Percentiles rank a stretch among this genome's conserved stretches.
Evolutionary conservation across 2,113 vertebrate species (phyloP).

Genomic region (Apteryx mantelli): DNA sequence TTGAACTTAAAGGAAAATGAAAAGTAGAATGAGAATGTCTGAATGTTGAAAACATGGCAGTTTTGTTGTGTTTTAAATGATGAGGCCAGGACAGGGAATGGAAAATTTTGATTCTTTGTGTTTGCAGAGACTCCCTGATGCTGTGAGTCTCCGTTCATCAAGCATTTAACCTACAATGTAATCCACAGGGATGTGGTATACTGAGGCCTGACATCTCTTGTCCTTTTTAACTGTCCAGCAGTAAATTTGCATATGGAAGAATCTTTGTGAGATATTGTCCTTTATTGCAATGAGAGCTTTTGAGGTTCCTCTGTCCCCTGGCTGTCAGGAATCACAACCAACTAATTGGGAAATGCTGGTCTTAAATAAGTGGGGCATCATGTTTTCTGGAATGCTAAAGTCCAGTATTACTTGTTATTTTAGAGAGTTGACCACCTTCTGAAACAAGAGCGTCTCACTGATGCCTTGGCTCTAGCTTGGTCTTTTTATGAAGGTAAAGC

Average conservation of each 20-base stretch:
- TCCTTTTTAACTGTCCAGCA: neutral
- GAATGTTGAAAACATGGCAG: neutral
- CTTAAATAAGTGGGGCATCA: neutral
- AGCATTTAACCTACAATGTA: neutral
- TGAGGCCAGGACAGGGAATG: neutral
- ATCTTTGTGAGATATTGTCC: neutral
- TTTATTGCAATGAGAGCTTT: neutral
- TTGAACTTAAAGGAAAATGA: neutral
- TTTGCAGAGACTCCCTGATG: neutral
- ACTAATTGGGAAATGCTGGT: neutral
- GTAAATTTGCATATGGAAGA: neutral
- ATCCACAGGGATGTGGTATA: neutral
- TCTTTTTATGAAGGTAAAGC: slow-evolving; percentile 96
- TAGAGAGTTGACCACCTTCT: slow-evolving; percentile 93
- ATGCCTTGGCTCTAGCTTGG: slow-evolving; percentile 95
- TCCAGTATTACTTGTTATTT: slow-evolving; percentile 3
- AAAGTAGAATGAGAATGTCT: neutral
- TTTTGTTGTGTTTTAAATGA: neutral
- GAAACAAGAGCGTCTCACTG: slow-evolving; percentile 91
- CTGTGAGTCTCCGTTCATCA: neutral
- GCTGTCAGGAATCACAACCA: neutral
- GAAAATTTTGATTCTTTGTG: neutral
- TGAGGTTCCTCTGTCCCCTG: neutral
- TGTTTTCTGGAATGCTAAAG: neutral
- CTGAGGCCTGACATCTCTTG: neutral